Percentiles rank a stretch among this genome's conserved stretches.
Evolutionary conservation across 1,140 invertebrate species (phyloP).

Genomic region (Listronotus oregonensis): DNA sequence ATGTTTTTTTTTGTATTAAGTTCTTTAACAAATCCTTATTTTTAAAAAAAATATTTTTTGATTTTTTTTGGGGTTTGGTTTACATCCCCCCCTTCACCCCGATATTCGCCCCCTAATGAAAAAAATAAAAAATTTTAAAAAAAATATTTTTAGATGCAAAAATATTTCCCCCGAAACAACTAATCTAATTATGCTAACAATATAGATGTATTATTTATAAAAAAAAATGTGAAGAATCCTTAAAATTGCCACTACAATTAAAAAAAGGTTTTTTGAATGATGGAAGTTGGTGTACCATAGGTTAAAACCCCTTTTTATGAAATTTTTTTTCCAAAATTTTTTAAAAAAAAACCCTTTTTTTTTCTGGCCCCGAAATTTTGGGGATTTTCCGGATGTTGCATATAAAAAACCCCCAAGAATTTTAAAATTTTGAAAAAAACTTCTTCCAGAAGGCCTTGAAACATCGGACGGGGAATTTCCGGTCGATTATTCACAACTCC

Average conservation of each 20-base stretch:
- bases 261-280: slow-evolving; percentile 80
- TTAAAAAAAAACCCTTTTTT: not conserved
- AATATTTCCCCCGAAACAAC: slow-evolving; percentile 59
- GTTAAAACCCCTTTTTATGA: slow-evolving; percentile 25
- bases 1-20: no score
- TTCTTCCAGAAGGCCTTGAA: slow-evolving; percentile 71
- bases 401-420: slow-evolving; percentile 65
- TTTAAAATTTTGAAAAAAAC: slow-evolving; percentile 72
- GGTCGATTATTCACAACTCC: slow-evolving; percentile 72
- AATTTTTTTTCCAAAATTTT: not conserved
- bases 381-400: slow-evolving; percentile 61
- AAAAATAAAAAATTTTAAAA: no score
- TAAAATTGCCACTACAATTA: slow-evolving; percentile 71
- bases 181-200: slow-evolving; percentile 71
- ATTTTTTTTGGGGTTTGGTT: no score
- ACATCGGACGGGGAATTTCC: slow-evolving; percentile 65
- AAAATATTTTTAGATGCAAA: slow-evolving; percentile 56
- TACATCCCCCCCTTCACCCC: no score
- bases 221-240: slow-evolving; percentile 77
- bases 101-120: no score
- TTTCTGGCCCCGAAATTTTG: slow-evolving; percentile 20
- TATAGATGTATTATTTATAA: slow-evolving; percentile 78
- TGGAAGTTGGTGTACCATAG: slow-evolving; percentile 60
- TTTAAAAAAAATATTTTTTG: no score
- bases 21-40: no score